phyloP scores from a whole-genome alignment of 2,797 vertebrate species.

The Naso thynnoides region DNA sequence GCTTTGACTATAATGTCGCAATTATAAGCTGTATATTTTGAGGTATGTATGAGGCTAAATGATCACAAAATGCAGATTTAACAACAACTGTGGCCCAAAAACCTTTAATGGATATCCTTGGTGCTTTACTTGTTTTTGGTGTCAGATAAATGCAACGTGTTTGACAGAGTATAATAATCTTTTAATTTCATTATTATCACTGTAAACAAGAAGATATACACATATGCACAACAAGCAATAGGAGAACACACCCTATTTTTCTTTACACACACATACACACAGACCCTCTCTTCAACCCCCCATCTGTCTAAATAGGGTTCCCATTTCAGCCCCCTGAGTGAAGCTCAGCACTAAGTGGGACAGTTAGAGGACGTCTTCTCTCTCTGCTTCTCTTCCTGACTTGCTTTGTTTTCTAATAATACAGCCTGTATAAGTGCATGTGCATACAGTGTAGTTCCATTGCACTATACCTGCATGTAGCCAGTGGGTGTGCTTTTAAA shows the following conservation, averaged over 20 bases:
- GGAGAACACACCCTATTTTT: conserved; percentile 45
- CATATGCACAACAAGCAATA: conserved; percentile 27
- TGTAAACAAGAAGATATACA: conserved; percentile 20
- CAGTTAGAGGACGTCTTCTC: conserved; percentile 77
- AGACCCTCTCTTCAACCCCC: conserved; percentile 14
- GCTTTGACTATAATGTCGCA: neutral
- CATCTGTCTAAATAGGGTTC: conserved; percentile 69
- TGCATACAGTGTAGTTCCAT: neutral
- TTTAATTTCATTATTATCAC: neutral
- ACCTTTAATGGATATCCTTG: neutral
- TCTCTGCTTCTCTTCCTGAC: conserved; percentile 32
- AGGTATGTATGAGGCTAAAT: neutral
- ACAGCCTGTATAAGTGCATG: neutral
- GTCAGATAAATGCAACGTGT: conserved; percentile 23
- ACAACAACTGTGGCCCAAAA: neutral
- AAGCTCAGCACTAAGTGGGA: conserved; percentile 75
- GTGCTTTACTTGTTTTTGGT: neutral
- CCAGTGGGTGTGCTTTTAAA: conserved; percentile 29
- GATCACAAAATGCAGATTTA: neutral
- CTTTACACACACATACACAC: conserved; percentile 38
- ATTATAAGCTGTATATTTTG: neutral
- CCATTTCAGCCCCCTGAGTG: conserved; percentile 75
- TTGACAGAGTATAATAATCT: conserved; percentile 6
- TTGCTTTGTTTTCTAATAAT: conserved; percentile 19
- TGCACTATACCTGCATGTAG: conserved; percentile 5